Base-by-base conservation (phyloP, 2,113 vertebrate genomes). In the Porphyrio hochstetteri region DNA sequence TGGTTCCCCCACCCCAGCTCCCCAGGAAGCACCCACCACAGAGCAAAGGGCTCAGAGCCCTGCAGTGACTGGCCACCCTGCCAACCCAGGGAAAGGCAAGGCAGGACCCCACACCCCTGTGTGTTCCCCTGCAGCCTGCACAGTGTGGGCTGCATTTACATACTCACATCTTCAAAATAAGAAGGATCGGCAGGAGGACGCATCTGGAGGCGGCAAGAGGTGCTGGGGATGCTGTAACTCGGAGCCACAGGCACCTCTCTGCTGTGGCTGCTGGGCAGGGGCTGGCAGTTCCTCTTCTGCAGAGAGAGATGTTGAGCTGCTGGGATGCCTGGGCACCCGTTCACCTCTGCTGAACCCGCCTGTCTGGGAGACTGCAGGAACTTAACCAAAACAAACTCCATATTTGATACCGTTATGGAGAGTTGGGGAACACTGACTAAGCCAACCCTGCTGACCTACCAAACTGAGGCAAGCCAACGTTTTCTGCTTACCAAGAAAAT, bases 311-410 rank as follows among this genome's bases (percentile, higher is more conserved):
- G 93, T 23, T 74, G 87, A 20, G 92, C 29, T 8, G 70, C 40
- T 0, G 92, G 90, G 6, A 76, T 2, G 1, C 48, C 27, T 12
- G 95, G 57, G 88, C 91, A 92, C 0, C 78, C 79, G 1, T 85
- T 84, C 0, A 8, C 40, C 29, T 91, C 85, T 10, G 87, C 94
- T 2, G 86, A 42, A 25, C 59, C 80, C 0, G 4, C 16, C 6
- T 92, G 90, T 3, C 85, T 59, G 5, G 17, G 38, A 59, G 95
- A 33, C 38, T 84, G 90, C 86, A 96, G 77, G 71, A 98, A 83
- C 98, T 98, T 75, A 40, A 35, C 38, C 31, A 19, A 5, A 77
- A 74, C 13, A 93, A 40, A 35, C 5, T 31, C 76, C 8, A 4
- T 13, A 4, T 50, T 17, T 28, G 53, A 8, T 9, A 15, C 27